phyloP scores from a whole-genome alignment of 2,888 invertebrate species.

The Ctenicera cuprea region DNA sequence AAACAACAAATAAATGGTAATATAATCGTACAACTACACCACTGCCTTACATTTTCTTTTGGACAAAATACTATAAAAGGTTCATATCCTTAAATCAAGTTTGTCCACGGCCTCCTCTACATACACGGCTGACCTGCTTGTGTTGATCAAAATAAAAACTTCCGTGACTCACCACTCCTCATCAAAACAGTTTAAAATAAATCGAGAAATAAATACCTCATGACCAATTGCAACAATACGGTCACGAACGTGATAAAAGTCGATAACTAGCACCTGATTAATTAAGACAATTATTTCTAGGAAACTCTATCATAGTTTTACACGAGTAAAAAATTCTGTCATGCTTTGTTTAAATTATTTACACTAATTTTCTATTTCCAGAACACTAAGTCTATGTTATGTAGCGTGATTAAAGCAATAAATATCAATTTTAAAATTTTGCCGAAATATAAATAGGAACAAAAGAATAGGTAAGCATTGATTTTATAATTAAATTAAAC shows the following conservation, averaged over 20 bases:
- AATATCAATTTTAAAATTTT: no score
- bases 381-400: no score
- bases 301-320: background rate
- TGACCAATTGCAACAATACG: background rate
- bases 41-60: background rate
- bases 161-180: conserved; percentile 17
- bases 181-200: conserved; percentile 20
- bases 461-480: no score
- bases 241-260: conserved; percentile 13
- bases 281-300: background rate
- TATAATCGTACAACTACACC: no score
- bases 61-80: conserved; percentile 14
- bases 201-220: conserved; percentile 5
- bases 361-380: no score
- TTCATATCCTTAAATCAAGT: conserved; percentile 5
- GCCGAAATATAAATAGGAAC: no score
- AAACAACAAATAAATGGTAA: no score
- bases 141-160: conserved; percentile 11
- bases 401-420: no score
- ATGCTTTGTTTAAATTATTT: background rate
- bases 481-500: no score
- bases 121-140: background rate
- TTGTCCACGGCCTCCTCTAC: no score
- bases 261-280: background rate
- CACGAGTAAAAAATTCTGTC: background rate